Conservation (phyloP, 92 coral and sea anemone species). For the Epizoanthus ramosus region DNA sequence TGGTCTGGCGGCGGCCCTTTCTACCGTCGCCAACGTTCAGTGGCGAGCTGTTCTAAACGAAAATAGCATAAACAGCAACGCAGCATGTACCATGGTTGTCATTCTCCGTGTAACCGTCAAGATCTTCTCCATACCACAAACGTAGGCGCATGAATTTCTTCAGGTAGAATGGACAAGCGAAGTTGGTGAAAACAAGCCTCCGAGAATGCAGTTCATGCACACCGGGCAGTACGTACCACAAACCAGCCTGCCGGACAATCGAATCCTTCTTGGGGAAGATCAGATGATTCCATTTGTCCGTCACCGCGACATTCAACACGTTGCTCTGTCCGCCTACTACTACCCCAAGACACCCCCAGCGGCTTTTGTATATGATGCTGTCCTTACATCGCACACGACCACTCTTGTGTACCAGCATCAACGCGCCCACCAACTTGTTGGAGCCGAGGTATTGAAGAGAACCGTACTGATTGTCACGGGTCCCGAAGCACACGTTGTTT, state of each 20-base stretch:
- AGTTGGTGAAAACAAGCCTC: too few relatives aligned
- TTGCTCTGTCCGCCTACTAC: background rate
- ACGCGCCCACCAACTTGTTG: background rate
- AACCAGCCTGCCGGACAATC: background rate
- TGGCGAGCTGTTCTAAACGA: too few relatives aligned
- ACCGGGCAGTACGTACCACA: constrained; percentile 22
- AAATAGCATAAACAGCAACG: too few relatives aligned
- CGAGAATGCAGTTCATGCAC: too few relatives aligned
- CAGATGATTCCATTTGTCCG: constrained; percentile 9
- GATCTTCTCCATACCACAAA: too few relatives aligned
- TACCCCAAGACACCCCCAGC: background rate
- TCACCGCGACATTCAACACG: constrained; percentile 11
- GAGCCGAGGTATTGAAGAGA: background rate
- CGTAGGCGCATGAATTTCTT: too few relatives aligned
- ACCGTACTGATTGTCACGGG: constrained; percentile 12
- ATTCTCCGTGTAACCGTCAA: too few relatives aligned
- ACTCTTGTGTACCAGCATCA: background rate
- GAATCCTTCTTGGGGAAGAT: constrained; percentile 31
- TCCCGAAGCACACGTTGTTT: constrained; percentile 5
- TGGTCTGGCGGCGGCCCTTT: too few relatives aligned
- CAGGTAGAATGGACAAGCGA: too few relatives aligned
- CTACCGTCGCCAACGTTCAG: too few relatives aligned
- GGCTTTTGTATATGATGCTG: background rate
- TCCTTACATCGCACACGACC: constrained; percentile 6
- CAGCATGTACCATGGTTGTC: too few relatives aligned